Base-by-base conservation (phyloP, 2,797 vertebrate species). In the Protonibea diacanthus region DNA sequence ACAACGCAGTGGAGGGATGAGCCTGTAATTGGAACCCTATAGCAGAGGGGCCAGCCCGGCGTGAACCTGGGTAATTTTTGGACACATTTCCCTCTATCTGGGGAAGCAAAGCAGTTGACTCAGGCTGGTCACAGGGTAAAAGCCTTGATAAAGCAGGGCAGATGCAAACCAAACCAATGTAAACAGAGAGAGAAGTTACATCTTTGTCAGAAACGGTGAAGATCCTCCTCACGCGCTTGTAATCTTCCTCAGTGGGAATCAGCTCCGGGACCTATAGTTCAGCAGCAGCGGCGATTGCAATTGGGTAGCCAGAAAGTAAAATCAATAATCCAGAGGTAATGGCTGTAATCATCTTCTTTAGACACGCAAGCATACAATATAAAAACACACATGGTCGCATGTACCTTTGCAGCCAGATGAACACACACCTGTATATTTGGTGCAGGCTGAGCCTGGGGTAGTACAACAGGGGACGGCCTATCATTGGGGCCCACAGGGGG, bases 171-270 rank as follows among this genome's bases (percentile, higher is more conserved):
- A 88, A 77, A 72, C 67, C 85, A 74, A 76, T 23, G 45, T 45
- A 75, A n/a, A 38, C 8, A 23, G n/a, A 64, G 58, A 69, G 4
- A 55, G 29, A 42, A 63, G 78, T 94, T 95, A 97, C 96, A 94
- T 96, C 84, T 67, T 80, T 85, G 81, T 68, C 64, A 63, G 57
- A 61, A 84, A 92, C n/a, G 21, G 88, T 91, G 95, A 97, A 97
- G 96, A 97, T 97, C 94, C 95, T 96, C 94, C 93, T 96, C 86
- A 97, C 95, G 13, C 96, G 95, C 77, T 92, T 96, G 91, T 95
- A 93, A 8, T 97, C 96, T 62, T 97, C 97, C 86, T 97, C 97
- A 6, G 91, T 81, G 0, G 96, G 94, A 78, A 90, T 94, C 92
- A 95, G 89, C 82, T 84, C 60, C 14, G 15, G 84, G 81, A 92